Base-by-base conservation (phyloP, 2,113 vertebrate species). In the Arizona elegans region DNA sequence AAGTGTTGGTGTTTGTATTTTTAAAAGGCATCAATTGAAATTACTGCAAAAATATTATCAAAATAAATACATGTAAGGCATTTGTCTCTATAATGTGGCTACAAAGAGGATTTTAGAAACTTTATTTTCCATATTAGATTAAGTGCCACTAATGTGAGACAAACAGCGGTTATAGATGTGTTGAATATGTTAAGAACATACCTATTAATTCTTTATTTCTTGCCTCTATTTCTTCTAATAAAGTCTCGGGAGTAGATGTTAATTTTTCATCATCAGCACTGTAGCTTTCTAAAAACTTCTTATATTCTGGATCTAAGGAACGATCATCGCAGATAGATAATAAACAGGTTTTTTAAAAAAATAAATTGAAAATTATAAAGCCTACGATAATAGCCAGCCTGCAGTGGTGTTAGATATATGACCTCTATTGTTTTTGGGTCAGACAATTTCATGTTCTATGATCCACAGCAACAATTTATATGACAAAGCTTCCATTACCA, bases 201-300 rank as follows among this genome's bases (percentile, higher is more conserved):
- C 99, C 98, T 96, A 98, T 98, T 95, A 99, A 97, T 96, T 99
- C 99, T 97, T 99, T 99, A 94, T 99, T 98, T 97, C 98, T 99
- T 81, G 99, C 99, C 96, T 99, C 99, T 95, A 99, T 98, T 98
- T 99, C 99, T 94, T 99, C 99, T 91, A 99, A 95, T 94, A 99
- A 97, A 17, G 99, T 99, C 97, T 99, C 99, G 59, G 99, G 99
- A 90, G 99, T 99, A 91, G 99, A 99, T 9, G 98, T 98, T 93
- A 98, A 96, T 96, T 99, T 99, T 95, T 99, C 99, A 81, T 99
- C 99, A 96, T 99, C 98, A 55, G 98, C 97, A 87, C 98, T 99
- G 96, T 99, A 99, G 95, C 97, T 97, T 95, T 99, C 99, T 96
- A 99, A 98, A 96, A 99, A 99, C 93, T 98, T 99, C 95, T 98